These are phyloP conservation scores for Sminthurides aquaticus DNA, from an alignment of 2,888 invertebrate genomes.

Conservation along the genomic window DNA sequence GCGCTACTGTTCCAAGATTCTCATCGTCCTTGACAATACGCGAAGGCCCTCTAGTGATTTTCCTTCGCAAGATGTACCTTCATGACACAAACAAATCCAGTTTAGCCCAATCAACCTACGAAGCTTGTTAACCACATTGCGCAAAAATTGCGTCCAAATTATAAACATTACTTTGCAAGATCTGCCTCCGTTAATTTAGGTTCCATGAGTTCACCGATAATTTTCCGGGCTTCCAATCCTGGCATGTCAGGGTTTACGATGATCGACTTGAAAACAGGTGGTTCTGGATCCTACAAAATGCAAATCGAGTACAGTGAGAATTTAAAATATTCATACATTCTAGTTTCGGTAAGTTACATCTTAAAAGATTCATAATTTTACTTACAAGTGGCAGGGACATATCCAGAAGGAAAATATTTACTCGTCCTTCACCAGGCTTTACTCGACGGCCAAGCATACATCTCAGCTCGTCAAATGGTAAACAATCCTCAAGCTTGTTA, in stretches of 20 bases:
- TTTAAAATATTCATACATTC: background rate
- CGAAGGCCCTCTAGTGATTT: constrained; percentile 1
- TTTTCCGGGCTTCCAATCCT: background rate
- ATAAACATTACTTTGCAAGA: background rate
- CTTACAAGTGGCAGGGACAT: constrained; percentile 16
- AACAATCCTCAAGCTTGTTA: constrained; percentile 19
- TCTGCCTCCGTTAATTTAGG: background rate
- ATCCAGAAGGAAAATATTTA: constrained; percentile 27
- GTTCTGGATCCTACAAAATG: constrained; percentile 20
- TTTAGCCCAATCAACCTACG: too few relatives aligned
- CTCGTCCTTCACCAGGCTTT: constrained; percentile 30
- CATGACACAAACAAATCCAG: too few relatives aligned
- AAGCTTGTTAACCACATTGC: too few relatives aligned
- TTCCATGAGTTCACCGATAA: background rate
- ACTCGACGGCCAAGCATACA: constrained; percentile 29
- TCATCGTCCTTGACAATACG: background rate
- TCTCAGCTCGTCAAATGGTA: constrained; percentile 27
- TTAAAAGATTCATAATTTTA: background rate
- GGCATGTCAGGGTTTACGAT: background rate
- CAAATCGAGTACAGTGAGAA: background rate
- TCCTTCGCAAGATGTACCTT: background rate
- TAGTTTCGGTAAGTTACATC: background rate
- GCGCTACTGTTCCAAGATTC: background rate
- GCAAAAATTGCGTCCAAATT: too few relatives aligned
- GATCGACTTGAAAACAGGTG: background rate